Evolutionary conservation across 2,113 vertebrate species (phyloP).

Genomic region (Chelonoidis abingdonii): DNA sequence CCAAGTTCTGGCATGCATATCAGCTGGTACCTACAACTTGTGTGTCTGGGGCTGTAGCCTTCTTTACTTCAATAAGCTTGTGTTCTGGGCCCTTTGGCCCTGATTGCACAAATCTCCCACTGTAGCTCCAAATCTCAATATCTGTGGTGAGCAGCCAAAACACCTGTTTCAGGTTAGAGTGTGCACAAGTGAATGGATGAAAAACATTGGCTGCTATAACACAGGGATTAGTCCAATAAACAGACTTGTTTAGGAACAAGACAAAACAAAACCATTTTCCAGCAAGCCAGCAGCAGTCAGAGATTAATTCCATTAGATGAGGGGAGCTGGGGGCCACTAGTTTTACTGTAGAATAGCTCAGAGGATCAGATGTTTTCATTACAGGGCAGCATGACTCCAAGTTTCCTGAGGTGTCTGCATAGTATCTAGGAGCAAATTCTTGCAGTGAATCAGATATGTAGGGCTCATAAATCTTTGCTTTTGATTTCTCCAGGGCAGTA

Average conservation of each 20-base stretch:
- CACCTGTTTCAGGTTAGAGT: background rate
- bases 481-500: background rate
- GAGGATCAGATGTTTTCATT: background rate
- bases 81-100: background rate
- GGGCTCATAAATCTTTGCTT: background rate
- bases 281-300: background rate
- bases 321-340: background rate
- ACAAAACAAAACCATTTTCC: background rate
- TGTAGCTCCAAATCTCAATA: background rate
- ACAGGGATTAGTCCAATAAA: background rate
- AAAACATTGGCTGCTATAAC: background rate
- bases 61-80: background rate
- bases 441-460: background rate
- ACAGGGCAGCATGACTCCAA: background rate
- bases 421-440: background rate
- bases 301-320: background rate
- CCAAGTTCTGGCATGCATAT: background rate
- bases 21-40: background rate
- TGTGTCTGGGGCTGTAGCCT: background rate
- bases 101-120: background rate
- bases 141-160: background rate
- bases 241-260: background rate
- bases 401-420: background rate
- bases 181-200: background rate
- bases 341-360: background rate